Percentiles rank a stretch among this genome's conserved stretches.
Conservation (phyloP, 1,140 invertebrate genomes). For the Saxidomus purpurata region DNA sequence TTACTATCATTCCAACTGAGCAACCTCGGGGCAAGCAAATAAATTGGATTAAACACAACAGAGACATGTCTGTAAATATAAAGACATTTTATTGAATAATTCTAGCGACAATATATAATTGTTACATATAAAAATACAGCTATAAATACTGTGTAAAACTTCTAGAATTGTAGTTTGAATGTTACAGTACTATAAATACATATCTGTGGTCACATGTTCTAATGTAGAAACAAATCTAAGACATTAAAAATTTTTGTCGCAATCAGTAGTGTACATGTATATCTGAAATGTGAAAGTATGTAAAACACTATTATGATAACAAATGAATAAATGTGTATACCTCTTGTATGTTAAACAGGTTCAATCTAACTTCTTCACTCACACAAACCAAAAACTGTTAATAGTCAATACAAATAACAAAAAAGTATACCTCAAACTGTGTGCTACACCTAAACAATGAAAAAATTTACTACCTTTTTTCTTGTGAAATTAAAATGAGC, state of each 20-base stretch:
- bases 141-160: conserved; percentile 48
- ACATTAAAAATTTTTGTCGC: background rate
- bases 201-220: background rate
- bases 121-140: conserved; percentile 37
- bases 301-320: background rate
- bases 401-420: background rate
- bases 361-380: background rate
- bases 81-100: conserved; percentile 40
- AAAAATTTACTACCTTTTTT: too few species aligned
- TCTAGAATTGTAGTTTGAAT: conserved; percentile 4
- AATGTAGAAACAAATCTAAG: background rate
- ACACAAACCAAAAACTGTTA: background rate
- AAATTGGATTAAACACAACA: too few species aligned
- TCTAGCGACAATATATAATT: conserved; percentile 33
- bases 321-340: background rate
- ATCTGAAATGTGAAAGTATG: too few species aligned
- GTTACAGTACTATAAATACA: background rate
- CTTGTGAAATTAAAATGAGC: too few species aligned
- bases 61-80: conserved; percentile 49
- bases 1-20: too few species aligned
- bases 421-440: background rate
- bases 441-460: background rate
- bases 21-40: too few species aligned
- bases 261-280: too few species aligned
- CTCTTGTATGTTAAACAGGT: background rate